Conservation (phyloP, 2,888 invertebrate genomes). For the Brenthis hecate region DNA sequence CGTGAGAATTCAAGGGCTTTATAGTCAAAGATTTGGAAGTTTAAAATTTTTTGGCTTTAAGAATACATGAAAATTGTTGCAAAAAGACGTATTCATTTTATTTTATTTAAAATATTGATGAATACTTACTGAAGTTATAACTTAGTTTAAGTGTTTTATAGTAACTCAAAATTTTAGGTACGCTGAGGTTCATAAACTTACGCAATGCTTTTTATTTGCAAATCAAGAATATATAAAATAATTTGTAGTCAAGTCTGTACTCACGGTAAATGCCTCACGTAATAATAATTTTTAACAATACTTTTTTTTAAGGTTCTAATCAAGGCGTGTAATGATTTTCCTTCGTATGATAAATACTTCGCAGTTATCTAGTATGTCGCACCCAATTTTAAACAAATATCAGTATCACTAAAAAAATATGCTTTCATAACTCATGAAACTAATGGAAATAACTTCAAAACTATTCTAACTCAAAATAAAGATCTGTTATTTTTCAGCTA, state of each 20-base stretch:
- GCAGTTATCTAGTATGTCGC: too few species aligned
- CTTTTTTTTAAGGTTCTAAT: not conserved
- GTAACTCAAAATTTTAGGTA: slow-evolving; percentile 21
- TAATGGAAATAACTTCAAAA: too few species aligned
- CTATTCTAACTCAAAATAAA: too few species aligned
- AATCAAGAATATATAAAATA: slow-evolving; percentile 15
- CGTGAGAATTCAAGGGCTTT: slow-evolving; percentile 38
- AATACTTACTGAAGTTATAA: not conserved
- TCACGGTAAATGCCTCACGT: slow-evolving; percentile 18
- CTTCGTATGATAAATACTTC: too few species aligned
- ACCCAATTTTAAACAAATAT: too few species aligned
- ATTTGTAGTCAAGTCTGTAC: not conserved
- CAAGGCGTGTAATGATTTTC: not conserved
- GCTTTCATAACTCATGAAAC: too few species aligned
- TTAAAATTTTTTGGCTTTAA: slow-evolving; percentile 2
- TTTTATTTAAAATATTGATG: not conserved
- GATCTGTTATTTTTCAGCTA: too few species aligned
- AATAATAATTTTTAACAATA: slow-evolving; percentile 5
- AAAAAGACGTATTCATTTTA: not conserved
- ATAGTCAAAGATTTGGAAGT: not conserved
- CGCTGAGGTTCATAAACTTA: slow-evolving; percentile 20
- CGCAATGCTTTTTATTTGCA: slow-evolving; percentile 23
- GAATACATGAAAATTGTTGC: not conserved
- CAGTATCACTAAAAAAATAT: too few species aligned
- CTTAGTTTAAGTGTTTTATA: not conserved